phyloP scores from a whole-genome alignment of 2,113 vertebrate species.

The Platysternon megacephalum region DNA sequence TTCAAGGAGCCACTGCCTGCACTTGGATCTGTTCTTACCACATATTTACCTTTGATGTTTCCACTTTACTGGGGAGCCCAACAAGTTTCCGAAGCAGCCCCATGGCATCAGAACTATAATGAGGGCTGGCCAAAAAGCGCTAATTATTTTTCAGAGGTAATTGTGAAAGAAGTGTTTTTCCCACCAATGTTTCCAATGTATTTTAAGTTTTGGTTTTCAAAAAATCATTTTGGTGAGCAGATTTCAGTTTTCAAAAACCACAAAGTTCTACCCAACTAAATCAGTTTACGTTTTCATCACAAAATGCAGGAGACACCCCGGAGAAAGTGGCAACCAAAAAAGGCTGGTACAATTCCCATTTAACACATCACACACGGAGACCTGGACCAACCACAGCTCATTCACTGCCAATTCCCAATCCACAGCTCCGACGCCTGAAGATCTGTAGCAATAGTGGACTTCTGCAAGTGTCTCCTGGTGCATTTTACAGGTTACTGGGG shows the following conservation, averaged over 20 bases:
- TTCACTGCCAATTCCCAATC: neutral
- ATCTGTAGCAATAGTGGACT: neutral
- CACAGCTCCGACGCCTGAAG: neutral
- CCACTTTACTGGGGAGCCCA: neutral
- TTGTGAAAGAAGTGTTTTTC: neutral
- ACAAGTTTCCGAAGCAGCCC: neutral
- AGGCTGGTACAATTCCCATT: neutral
- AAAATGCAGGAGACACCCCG: neutral
- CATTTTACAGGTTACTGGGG: neutral
- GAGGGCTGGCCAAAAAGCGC: neutral
- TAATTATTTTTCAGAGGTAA: neutral
- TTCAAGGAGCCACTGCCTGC: neutral
- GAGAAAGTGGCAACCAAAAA: neutral
- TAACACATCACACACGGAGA: neutral
- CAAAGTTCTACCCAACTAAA: neutral
- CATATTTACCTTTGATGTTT: neutral
- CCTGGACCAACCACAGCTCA: neutral
- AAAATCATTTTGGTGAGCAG: neutral
- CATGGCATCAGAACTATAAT: neutral
- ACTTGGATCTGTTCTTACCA: neutral
- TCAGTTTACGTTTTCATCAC: neutral
- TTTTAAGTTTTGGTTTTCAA: neutral
- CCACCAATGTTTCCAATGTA: neutral
- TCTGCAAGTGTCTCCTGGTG: rapidly evolving
- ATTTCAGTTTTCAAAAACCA: neutral